A percentile compares a stretch with the other conserved stretches of the same genome.
Conservation (phyloP, 35 echinoderm and acorn worm species). For the Apostichopus californicus region DNA sequence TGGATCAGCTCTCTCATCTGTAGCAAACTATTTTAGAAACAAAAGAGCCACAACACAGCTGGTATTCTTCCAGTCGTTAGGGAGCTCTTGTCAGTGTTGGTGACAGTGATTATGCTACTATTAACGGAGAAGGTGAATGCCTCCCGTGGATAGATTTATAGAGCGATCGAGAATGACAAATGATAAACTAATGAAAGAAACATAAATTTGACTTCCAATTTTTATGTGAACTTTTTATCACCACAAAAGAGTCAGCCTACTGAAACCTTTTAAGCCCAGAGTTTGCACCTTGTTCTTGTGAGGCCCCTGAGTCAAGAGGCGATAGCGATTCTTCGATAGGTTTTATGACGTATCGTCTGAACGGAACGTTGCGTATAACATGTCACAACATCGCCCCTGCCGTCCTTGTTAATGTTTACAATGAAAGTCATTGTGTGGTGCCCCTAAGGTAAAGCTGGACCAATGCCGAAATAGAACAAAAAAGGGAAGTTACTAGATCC, state of each 20-base stretch:
- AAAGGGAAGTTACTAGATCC: too few relatives aligned
- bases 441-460: too few relatives aligned
- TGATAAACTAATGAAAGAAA: constrained; percentile 35
- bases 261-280: not conserved
- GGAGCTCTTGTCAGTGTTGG: not conserved
- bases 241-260: not conserved
- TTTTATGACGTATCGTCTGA: not conserved
- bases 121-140: not conserved
- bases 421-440: not conserved
- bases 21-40: too few relatives aligned
- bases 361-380: not conserved
- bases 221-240: not conserved
- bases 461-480: too few relatives aligned
- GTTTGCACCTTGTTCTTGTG: not conserved
- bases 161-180: not conserved
- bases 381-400: not conserved
- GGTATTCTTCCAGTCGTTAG: not conserved
- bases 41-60: not conserved
- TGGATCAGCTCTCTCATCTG: too few relatives aligned
- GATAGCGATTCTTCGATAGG: not conserved
- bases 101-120: not conserved
- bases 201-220: not conserved
- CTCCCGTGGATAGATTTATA: constrained; percentile 23
- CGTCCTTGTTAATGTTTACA: not conserved
- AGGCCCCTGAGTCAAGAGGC: not conserved